phyloP scores from a whole-genome alignment of 2,888 invertebrate genomes.

The Harpalus rufipes region DNA sequence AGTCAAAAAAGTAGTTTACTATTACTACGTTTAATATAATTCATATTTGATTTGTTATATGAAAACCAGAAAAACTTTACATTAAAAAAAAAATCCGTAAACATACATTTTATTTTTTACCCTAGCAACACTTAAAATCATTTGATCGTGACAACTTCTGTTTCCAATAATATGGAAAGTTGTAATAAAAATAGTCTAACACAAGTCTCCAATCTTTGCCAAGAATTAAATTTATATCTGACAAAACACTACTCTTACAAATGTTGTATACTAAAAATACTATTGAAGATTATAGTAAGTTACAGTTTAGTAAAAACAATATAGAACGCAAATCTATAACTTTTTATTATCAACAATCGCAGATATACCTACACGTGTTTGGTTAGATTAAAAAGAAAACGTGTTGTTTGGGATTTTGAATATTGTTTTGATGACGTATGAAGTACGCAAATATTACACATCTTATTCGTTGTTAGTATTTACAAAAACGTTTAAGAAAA shows the following conservation, averaged over 20 bases:
- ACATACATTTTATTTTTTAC: constrained; percentile 28
- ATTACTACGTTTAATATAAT: no score
- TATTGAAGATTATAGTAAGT: constrained; percentile 29
- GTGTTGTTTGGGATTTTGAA: constrained; percentile 35
- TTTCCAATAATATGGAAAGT: constrained; percentile 41
- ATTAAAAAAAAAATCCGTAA: not conserved
- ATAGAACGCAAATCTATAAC: constrained; percentile 9
- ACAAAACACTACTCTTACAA: not conserved
- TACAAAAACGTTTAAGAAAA: constrained; percentile 4
- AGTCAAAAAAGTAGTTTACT: no score
- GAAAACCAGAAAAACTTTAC: no score
- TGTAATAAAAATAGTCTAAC: constrained; percentile 37
- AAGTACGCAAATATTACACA: constrained; percentile 16
- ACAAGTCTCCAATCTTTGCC: constrained; percentile 54
- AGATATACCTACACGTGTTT: constrained; percentile 19
- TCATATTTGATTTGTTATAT: no score
- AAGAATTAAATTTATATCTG: constrained; percentile 33
- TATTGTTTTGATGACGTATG: constrained; percentile 15
- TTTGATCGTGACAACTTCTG: not conserved
- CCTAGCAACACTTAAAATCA: constrained; percentile 19
- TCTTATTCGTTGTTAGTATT: constrained; percentile 12
- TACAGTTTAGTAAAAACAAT: constrained; percentile 12
- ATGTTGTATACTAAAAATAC: constrained; percentile 24
- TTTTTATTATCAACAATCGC: not conserved
- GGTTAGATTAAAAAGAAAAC: constrained; percentile 15